Evolutionary conservation across 2,888 invertebrate species (phyloP).

Genomic region (Leistus spinibarbis): DNA sequence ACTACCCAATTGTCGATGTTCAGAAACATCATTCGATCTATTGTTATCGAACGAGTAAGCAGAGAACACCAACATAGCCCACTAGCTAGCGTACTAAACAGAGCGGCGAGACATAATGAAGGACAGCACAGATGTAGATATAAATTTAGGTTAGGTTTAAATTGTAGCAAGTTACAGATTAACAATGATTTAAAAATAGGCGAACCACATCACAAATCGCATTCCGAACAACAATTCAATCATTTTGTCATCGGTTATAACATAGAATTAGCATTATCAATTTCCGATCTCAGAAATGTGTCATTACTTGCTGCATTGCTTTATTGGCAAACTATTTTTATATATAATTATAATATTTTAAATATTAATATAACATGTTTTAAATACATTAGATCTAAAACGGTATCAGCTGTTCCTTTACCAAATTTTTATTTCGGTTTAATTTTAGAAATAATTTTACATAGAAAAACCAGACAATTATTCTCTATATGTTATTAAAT

Average conservation of each 20-base stretch:
- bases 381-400: too few relatives aligned
- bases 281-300: too few relatives aligned
- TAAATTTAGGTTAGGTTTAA: slow-evolving; percentile 31
- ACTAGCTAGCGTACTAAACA: background rate
- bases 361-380: too few relatives aligned
- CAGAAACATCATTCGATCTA: background rate
- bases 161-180: slow-evolving; percentile 33
- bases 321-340: too few relatives aligned
- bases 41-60: background rate
- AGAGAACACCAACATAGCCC: background rate
- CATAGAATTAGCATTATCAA: too few relatives aligned
- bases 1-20: background rate
- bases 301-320: too few relatives aligned
- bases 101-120: slow-evolving; percentile 14
- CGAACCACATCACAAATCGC: slow-evolving; percentile 17
- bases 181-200: slow-evolving; percentile 37
- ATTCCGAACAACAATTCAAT: slow-evolving; percentile 20
- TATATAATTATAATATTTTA: too few relatives aligned
- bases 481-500: too few relatives aligned
- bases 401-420: too few relatives aligned
- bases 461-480: too few relatives aligned
- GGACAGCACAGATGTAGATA: slow-evolving; percentile 26
- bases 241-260: slow-evolving; percentile 17
- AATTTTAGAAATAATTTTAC: too few relatives aligned
- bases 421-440: too few relatives aligned